Percentiles rank a stretch among this genome's conserved stretches.
Evolutionary conservation across 1,140 invertebrate species (phyloP).

Genomic region (Dreissena rostriformis): DNA sequence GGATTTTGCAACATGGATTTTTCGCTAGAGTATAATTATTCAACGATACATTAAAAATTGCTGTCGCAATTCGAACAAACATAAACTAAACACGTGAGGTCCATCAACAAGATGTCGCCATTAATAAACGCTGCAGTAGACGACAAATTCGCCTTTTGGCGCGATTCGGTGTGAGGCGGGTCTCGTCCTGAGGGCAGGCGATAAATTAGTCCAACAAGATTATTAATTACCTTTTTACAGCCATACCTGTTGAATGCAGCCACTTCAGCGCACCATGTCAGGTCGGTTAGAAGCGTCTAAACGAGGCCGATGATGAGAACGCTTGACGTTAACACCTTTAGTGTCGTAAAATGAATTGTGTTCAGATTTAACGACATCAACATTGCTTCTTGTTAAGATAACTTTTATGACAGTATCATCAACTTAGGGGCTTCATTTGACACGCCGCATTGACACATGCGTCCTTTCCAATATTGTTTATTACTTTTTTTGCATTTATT

Average conservation of each 20-base stretch:
- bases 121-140: background rate
- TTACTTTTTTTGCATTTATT: too few species aligned
- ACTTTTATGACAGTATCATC: background rate
- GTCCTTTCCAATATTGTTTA: background rate
- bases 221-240: constrained; percentile 1
- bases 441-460: background rate
- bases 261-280: background rate
- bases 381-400: background rate
- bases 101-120: background rate
- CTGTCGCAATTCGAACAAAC: too few species aligned
- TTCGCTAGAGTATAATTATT: too few species aligned
- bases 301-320: background rate
- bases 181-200: background rate
- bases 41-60: too few species aligned
- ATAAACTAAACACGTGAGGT: too few species aligned
- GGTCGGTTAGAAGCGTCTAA: background rate
- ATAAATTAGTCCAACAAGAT: constrained; percentile 8
- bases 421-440: background rate
- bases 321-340: constrained; percentile 1
- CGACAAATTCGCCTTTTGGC: background rate
- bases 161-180: background rate
- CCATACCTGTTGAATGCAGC: background rate
- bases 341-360: constrained; percentile 2
- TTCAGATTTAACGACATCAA: background rate
- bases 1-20: too few species aligned